phyloP scores from a whole-genome alignment of 2,888 invertebrate species.

The Drosophila sordidula region DNA sequence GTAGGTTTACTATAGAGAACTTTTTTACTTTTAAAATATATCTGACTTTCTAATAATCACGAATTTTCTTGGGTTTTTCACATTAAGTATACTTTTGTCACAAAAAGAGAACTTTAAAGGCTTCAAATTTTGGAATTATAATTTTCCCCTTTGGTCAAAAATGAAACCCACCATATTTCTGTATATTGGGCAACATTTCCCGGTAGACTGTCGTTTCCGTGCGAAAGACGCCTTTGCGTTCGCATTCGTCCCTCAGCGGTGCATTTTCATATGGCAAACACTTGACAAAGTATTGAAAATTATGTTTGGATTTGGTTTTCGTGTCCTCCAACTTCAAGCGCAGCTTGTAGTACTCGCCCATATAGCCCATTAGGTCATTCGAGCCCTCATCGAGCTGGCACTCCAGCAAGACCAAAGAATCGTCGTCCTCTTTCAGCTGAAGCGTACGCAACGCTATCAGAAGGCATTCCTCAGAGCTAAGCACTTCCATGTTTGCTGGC shows the following conservation, averaged over 20 bases:
- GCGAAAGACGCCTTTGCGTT: slow-evolving; percentile 76
- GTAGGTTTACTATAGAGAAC: too few relatives aligned
- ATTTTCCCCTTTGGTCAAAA: too few relatives aligned
- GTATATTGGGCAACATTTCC: slow-evolving; percentile 74
- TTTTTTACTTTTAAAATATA: too few relatives aligned
- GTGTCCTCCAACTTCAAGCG: slow-evolving; percentile 39
- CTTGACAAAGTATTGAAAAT: slow-evolving; percentile 77
- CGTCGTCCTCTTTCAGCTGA: slow-evolving; percentile 31
- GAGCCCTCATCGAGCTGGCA: slow-evolving; percentile 58
- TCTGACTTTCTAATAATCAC: too few relatives aligned
- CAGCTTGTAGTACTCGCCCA: slow-evolving; percentile 83
- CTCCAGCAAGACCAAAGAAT: slow-evolving; percentile 45
- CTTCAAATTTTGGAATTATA: too few relatives aligned
- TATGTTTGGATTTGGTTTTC: background rate
- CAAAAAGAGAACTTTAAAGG: too few relatives aligned
- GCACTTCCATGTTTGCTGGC: slow-evolving; percentile 41
- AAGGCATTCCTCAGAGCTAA: slow-evolving; percentile 65
- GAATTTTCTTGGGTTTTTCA: too few relatives aligned
- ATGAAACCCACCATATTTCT: slow-evolving; percentile 69
- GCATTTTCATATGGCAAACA: slow-evolving; percentile 75
- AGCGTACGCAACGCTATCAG: slow-evolving; percentile 66
- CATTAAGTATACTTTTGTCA: too few relatives aligned
- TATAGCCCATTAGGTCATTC: slow-evolving; percentile 77
- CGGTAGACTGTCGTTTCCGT: slow-evolving; percentile 76
- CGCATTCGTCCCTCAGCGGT: slow-evolving; percentile 68